These are phyloP conservation scores for Gasteruption jaculator DNA, from an alignment of 2,888 invertebrate species.

Conservation along the genomic window DNA sequence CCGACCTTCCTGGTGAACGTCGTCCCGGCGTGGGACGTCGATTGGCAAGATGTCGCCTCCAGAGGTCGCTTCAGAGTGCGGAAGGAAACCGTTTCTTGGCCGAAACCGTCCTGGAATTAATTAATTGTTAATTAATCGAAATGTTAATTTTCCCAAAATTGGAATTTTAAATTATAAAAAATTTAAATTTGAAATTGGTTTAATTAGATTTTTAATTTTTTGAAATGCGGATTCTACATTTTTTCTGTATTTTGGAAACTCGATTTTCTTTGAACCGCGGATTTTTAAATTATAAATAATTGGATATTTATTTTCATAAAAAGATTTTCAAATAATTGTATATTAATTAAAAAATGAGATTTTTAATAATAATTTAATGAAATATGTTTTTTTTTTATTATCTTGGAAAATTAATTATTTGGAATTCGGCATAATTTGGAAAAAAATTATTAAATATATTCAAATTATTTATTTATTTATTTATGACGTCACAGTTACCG, in stretches of 20 bases:
- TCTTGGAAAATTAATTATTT: background rate
- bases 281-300: too few species aligned
- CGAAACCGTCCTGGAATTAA: constrained; percentile 51
- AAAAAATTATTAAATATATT: background rate
- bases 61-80: constrained; percentile 34
- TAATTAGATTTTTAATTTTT: too few species aligned
- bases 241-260: too few species aligned
- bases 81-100: constrained; percentile 70
- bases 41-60: too few species aligned
- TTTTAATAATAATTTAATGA: background rate
- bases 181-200: constrained; percentile 3
- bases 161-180: background rate
- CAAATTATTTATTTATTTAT: background rate
- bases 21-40: too few species aligned
- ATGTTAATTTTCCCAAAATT: background rate
- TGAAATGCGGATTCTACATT: too few species aligned
- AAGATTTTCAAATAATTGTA: too few species aligned
- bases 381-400: background rate
- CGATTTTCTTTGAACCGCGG: too few species aligned
- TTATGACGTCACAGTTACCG: constrained; percentile 48
- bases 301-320: too few species aligned
- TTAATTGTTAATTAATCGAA: constrained; percentile 1
- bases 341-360: too few species aligned
- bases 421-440: background rate
- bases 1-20: constrained; percentile 19